A percentile compares a stretch with the other conserved stretches of the same genome.
These are phyloP conservation scores for Botrylloides violaceus DNA, from an alignment of 23 tunicate species.

Conservation along the genomic window DNA sequence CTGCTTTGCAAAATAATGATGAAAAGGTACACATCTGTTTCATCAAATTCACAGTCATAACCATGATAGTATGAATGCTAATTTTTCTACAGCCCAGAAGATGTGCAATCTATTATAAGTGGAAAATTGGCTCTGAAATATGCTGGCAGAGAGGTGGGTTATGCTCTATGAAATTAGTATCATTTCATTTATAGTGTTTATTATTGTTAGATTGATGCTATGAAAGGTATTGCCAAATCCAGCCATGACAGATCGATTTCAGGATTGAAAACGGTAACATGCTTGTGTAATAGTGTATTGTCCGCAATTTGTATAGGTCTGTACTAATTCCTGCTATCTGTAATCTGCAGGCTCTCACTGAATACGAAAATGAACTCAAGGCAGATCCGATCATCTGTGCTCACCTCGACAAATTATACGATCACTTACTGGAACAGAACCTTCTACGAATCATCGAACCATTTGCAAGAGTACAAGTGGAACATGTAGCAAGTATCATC, in stretches of 20 bases:
- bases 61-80: background rate
- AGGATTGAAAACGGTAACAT: conserved; percentile 41
- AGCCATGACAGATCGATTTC: conserved; percentile 87
- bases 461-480: conserved; percentile 76
- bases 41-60: background rate
- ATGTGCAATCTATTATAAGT: conserved; percentile 78
- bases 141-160: conserved; percentile 74
- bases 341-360: conserved; percentile 19
- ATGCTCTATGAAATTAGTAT: background rate
- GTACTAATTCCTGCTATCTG: too few species aligned
- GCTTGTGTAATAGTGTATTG: too few species aligned
- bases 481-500: conserved; percentile 50
- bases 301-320: too few species aligned
- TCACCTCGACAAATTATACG: conserved; percentile 86
- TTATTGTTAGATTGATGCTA: conserved; percentile 79
- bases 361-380: conserved; percentile 55
- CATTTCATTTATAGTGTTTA: background rate
- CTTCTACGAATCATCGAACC: conserved; percentile 91
- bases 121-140: conserved; percentile 97
- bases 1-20: conserved; percentile 59
- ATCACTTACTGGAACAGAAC: conserved; percentile 93
- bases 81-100: conserved; percentile 49
- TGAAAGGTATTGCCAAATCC: conserved; percentile 90
- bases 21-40: conserved; percentile 8
- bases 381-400: conserved; percentile 71